Base-by-base conservation (phyloP, 2,888 invertebrate genomes). In the Eucera pruinosa region DNA sequence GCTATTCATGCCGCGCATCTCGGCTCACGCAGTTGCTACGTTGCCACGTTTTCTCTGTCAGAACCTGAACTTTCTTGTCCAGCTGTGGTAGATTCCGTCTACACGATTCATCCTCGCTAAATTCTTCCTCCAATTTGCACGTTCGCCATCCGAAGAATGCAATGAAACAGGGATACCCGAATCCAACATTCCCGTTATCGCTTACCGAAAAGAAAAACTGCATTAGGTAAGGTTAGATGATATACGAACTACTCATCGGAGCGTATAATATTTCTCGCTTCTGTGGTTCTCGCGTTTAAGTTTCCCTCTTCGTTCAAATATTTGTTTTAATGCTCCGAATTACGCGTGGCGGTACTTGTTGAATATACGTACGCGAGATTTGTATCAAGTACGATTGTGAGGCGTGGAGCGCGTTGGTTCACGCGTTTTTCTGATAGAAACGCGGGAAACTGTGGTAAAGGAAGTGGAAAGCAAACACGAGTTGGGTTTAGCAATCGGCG, bases 1-100 rank as follows among this genome's bases (percentile, higher is more conserved):
- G 84, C 82, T 84, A 85, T 87, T 89, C 86, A 84, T 86, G 80
- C 87, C 83, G 89, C 89, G 88, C 89, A 89, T 87, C 85, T 84
- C 83, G 81, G 78, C 85, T 78, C 87, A 87, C 89, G 89, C 86
- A 89, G 81, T 70, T 70, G 72, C 87, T 52, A 41, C 61, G 89
- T 89, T 89, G 89, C 83, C 89, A 81, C 76, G 69, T 81, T 73
- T 79, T 11, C 57, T 27, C 2, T 54, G 15, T 6, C 13, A n/a
- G 55, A 36, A 39, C 39, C 11, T 20, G 45, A 75, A 75, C 85
- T 80, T 84, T 84, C 84, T 82, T 84, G 84, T 85, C 82, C 78
- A 76, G 61, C 81, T 75, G 41, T 7, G 18, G n/a, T n/a, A n/a
- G 15, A 47, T 13, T 55, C 23, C n/a, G n/a, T n/a, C n/a, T n/a